Base-by-base conservation (phyloP, 1,140 invertebrate species). In the Mya arenaria region DNA sequence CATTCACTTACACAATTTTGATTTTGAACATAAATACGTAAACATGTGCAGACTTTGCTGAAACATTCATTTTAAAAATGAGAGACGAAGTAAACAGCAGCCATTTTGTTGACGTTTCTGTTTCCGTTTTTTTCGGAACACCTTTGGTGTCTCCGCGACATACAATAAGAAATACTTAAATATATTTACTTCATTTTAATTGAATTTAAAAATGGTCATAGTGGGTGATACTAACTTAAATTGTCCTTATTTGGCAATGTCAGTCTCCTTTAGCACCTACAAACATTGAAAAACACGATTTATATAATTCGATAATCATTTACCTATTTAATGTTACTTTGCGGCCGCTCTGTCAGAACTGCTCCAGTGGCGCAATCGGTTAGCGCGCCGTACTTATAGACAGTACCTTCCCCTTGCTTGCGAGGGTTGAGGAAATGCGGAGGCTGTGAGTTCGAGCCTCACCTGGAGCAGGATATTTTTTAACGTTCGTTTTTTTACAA, bases 361-460 rank as follows among this genome's bases (percentile, higher is more conserved):
- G 86, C 87, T 86, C 90, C 90, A 86, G 90, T 91, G 89, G 90
- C 90, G 88, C 90, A 91, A 90, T 91, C 89, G 90, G 89, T 91
- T 90, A 91, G 90, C 90, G 90, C 90, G 89, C 89, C 90, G 89
- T 91, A 91, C 90, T 91, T 91, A 91, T 91, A 91, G 88, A 88
- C 90, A 91, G 89, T 90, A 90, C 89, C 86, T 23, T 58, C 44
- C 60, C 72, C 72, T 36, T 62, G 39, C 55, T 62, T 62, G 37
- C 55, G 34, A 62, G 36, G 72, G 72, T 19, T 25, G 55, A 74
- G 19, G 74, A 75, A 34, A 91, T 91, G 90, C 90, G 90, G 88
- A 91, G 90, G 90, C 88, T 90, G 90, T 91, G 89, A 91, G 90
- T 90, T 91, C 90, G 89, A 91, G 77, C 90, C 90, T 91, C 90